These are phyloP conservation scores for Cheilosia soror DNA, from an alignment of 2,888 invertebrate species.

Conservation along the genomic window DNA sequence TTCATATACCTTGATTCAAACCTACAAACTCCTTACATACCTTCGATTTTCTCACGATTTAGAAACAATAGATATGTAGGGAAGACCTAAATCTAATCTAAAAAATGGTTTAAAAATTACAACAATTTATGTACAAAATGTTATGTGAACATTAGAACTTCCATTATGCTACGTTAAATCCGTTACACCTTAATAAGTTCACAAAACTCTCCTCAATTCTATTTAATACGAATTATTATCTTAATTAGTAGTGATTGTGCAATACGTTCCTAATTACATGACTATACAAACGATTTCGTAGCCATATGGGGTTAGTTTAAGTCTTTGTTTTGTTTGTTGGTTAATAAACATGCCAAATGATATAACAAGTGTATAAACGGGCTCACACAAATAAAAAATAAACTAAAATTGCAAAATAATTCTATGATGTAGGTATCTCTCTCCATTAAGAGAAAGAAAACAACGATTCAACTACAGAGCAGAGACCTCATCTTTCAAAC, in stretches of 20 bases:
- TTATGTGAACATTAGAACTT: no score
- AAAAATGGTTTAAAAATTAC: no score
- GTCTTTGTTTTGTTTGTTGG: conserved; percentile 24
- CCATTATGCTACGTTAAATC: background rate
- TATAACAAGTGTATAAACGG: conserved; percentile 43
- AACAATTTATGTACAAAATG: no score
- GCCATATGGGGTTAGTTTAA: conserved; percentile 21
- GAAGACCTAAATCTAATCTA: no score
- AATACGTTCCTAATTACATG: conserved; percentile 24
- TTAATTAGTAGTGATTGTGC: conserved; percentile 18
- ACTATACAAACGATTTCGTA: conserved; percentile 52
- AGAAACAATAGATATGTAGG: no score
- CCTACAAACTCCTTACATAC: no score
- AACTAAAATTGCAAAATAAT: conserved; percentile 61
- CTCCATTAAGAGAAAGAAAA: conserved; percentile 21
- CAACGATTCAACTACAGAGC: conserved; percentile 7
- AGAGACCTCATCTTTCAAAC: conserved; percentile 12
- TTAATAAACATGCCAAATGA: conserved; percentile 52
- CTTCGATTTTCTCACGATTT: no score
- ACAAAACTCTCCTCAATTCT: background rate
- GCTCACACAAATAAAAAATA: conserved; percentile 17
- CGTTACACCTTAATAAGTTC: background rate
- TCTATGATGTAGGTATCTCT: conserved; percentile 26
- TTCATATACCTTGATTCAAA: no score
- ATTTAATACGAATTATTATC: conserved; percentile 30